Percentiles rank a stretch among this genome's conserved stretches.
Evolutionary conservation across 1,140 invertebrate species (phyloP).

Genomic region (Schlechtendalia chinensis): DNA sequence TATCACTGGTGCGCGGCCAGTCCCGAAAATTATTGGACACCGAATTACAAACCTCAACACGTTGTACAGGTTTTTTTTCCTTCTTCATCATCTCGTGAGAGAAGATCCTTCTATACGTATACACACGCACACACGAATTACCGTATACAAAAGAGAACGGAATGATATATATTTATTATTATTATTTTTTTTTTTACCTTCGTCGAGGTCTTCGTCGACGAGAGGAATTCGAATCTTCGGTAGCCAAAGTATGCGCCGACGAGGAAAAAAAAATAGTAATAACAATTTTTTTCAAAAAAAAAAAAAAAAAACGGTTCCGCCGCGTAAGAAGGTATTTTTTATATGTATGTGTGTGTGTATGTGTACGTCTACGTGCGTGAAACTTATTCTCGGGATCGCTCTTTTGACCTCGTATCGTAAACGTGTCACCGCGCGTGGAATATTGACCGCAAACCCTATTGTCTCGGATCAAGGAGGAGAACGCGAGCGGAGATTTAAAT

Average conservation of each 20-base stretch:
- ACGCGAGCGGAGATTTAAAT: conserved; percentile 29
- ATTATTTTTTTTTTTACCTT: conserved; percentile 27
- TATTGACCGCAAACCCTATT: conserved; percentile 43
- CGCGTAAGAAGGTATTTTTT: no score
- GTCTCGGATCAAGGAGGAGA: conserved; percentile 35
- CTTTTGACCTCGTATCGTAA: conserved; percentile 21
- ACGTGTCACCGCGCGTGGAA: conserved; percentile 31
- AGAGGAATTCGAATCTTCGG: conserved; percentile 38
- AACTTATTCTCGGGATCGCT: conserved; percentile 40
- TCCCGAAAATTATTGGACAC: conserved; percentile 44
- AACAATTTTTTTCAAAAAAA: conserved; percentile 41
- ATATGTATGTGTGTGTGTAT: no score
- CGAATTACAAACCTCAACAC: conserved; percentile 45
- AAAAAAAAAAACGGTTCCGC: conserved; percentile 33
- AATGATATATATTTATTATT: conserved; percentile 45
- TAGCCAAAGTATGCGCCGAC: conserved; percentile 41
- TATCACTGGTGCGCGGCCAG: conserved; percentile 31
- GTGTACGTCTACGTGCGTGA: conserved; percentile 49
- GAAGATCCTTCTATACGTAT: not conserved
- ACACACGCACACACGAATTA: not conserved
- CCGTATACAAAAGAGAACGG: conserved; percentile 39
- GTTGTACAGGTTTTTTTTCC: conserved; percentile 40
- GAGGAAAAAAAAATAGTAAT: conserved; percentile 13
- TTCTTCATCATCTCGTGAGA: conserved; percentile 15
- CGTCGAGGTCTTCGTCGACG: conserved; percentile 29